Evolutionary conservation across 2,797 vertebrate species (phyloP), one percentile per base, ranked within the genome.

Genomic region (Gouania willdenowi): DNA sequence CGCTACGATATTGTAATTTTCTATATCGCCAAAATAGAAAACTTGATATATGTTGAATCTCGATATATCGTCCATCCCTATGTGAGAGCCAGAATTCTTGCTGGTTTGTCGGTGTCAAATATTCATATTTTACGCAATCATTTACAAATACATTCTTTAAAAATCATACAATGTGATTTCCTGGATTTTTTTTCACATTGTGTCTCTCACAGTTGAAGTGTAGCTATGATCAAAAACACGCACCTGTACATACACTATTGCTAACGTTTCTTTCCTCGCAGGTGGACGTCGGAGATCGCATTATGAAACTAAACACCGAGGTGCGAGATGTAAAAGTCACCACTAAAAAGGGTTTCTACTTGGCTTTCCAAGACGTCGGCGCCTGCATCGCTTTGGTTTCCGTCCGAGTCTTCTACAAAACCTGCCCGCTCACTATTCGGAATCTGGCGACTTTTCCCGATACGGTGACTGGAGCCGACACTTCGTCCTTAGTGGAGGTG

Each of bases 281-380:
- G 81, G 95, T 98, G 82, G 96, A 99, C 71, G 95, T 99, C 8
- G 96, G 96, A 0, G 96, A 98, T 77, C 85, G 96, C 59, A 95
- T 99, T 79, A 99, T 99, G 96, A 98, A 98, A 68, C 85, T 99
- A 44, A 99, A 99, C 57, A 98, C 96, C 0, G 97, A 99, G 80
- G 91, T 99, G 34, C 88, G 97, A 47, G 95, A 97, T 7, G 95
- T 99, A 2, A 94, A 93, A 0, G 92, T 95, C 0, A 68, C 92
- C 16, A 93, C 90, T 46, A 90, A 90, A 66, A 98, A 98, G 21
- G 97, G 96, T 6, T 99, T 99, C 87, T 98, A 98, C 71, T 70
- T 99, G 87, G 97, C 97, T 36, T 99, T 99, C 61, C 97, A 99
- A 88, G 97, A 98, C 1, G 95, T 98, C 0, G 97, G 96, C 0